Percentiles rank a stretch among this genome's conserved stretches.
Evolutionary conservation across 64 coral and sea anemone genomes (phyloP).

Genomic region (Pocillopora damicornis): DNA sequence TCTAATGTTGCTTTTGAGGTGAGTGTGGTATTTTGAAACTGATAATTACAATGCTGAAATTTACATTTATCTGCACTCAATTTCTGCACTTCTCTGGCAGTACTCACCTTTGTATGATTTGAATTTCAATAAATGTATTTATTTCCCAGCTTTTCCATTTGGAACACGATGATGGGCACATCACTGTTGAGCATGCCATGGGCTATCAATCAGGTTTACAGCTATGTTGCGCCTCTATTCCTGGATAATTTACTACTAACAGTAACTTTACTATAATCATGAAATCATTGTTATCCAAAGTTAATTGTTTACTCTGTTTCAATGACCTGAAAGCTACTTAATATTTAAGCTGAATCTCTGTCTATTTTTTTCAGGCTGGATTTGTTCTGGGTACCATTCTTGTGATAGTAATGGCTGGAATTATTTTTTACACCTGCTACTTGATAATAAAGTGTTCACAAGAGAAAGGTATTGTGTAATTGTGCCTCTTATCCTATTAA

Average conservation of each 20-base stretch:
- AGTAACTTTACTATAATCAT: too few species aligned
- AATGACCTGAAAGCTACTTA: background rate
- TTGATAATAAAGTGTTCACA: conserved; percentile 77
- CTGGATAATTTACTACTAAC: too few species aligned
- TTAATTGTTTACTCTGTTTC: background rate
- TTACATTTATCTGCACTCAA: too few species aligned
- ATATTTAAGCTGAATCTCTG: too few species aligned
- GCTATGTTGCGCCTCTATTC: too few species aligned
- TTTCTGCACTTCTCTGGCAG: too few species aligned
- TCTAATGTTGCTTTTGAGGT: too few species aligned
- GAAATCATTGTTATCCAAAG: too few species aligned
- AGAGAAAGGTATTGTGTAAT: conserved; percentile 34
- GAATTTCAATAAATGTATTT: background rate
- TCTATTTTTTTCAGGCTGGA: conserved; percentile 70
- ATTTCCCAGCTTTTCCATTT: conserved; percentile 76
- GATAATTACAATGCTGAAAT: too few species aligned
- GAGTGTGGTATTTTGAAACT: too few species aligned
- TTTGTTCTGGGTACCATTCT: conserved; percentile 80
- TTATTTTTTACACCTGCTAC: conserved; percentile 80
- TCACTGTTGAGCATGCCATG: conserved; percentile 89
- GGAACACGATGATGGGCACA: conserved; percentile 98
- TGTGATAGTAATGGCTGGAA: conserved; percentile 71
- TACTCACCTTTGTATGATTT: too few species aligned
- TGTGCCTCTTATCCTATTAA: too few species aligned
- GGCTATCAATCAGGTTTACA: conserved; percentile 79